These are phyloP conservation scores for human DNA, from an alignment of 2,113 vertebrate species.

Conservation along the genomic window GRCh38 chr4:47630001-47630500, in stretches of 20 bases:
- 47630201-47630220: background rate
- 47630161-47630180: background rate
- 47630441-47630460: background rate
- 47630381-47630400: background rate
- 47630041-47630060: fast-evolving
- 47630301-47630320: background rate
- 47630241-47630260: background rate
- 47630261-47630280: background rate
- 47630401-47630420: background rate
- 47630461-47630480: background rate
- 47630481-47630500: background rate
- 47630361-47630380: background rate
- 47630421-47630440: background rate
- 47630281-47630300: background rate
- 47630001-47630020: background rate
- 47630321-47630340: background rate
- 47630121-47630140: background rate
- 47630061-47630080: background rate
- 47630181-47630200: constrained; percentile 10
- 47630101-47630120: background rate
- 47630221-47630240: background rate
- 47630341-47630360: background rate
- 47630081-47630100: background rate
- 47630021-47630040: background rate
- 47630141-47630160: background rate